These are phyloP conservation scores for Nematopogon swammerdamellus DNA, from an alignment of 2,888 invertebrate genomes.

Conservation along the genomic window DNA sequence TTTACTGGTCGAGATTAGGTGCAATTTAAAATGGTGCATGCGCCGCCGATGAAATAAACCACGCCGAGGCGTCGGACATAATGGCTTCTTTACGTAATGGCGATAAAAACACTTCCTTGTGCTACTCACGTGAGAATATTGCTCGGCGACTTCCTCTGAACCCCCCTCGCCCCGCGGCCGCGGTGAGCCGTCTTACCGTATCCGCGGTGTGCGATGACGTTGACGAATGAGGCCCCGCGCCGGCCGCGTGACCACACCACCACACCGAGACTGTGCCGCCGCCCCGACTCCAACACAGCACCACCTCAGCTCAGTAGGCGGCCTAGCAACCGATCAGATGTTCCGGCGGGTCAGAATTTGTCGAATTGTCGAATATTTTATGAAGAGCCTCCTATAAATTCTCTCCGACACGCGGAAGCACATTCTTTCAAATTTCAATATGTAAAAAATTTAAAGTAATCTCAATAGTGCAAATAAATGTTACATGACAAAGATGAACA, in stretches of 20 bases:
- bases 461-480: no score
- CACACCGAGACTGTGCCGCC: not conserved
- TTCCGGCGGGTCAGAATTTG: no score
- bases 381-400: no score
- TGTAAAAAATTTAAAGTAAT: no score
- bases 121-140: constrained; percentile 30
- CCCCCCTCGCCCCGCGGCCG: not conserved
- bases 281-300: no score
- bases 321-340: no score
- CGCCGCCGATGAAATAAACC: constrained; percentile 8
- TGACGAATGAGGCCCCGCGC: constrained; percentile 30
- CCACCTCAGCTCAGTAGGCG: no score
- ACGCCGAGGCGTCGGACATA: constrained; percentile 23
- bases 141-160: not conserved
- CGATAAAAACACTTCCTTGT: constrained; percentile 38
- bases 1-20: constrained; percentile 37
- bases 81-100: constrained; percentile 35
- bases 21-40: constrained; percentile 22
- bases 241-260: constrained; percentile 18
- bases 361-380: no score
- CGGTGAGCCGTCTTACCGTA: no score
- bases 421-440: no score
- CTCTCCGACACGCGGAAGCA: no score
- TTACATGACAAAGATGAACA: not conserved
- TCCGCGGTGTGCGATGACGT: constrained; percentile 26